A percentile compares a stretch with the other conserved stretches of the same genome.
phyloP scores from a whole-genome alignment of 1,140 invertebrate genomes.

The Diuraphis noxia region DNA sequence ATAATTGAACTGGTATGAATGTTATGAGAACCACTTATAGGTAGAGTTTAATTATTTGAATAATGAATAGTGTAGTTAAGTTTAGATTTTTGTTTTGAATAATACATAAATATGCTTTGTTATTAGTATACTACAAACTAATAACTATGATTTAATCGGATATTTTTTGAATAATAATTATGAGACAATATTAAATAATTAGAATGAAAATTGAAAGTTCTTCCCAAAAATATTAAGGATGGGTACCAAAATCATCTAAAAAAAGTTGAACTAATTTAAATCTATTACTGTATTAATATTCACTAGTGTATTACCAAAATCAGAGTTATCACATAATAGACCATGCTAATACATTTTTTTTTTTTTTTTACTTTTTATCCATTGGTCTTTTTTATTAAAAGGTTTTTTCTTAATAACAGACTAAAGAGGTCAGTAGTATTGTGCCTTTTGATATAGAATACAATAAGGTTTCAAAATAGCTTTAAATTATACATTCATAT shows the following conservation, averaged over 20 bases:
- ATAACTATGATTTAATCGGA: background rate
- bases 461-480: background rate
- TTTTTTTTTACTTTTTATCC: background rate
- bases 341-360: background rate
- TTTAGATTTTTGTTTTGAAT: background rate
- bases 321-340: background rate
- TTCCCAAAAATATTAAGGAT: background rate
- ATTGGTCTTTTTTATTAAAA: background rate
- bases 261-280: background rate
- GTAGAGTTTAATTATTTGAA: background rate
- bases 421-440: background rate
- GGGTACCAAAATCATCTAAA: background rate
- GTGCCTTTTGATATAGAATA: background rate
- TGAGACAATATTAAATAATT: background rate
- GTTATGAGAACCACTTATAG: background rate
- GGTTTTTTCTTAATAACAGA: background rate
- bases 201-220: background rate
- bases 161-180: background rate
- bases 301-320: background rate
- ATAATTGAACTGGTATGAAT: background rate
- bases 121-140: background rate
- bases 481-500: background rate
- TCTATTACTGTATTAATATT: too few relatives aligned
- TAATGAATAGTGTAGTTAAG: background rate
- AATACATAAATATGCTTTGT: background rate